Conservation (phyloP, 1,140 invertebrate species). For the Pseudomyrmex flavicornis region DNA sequence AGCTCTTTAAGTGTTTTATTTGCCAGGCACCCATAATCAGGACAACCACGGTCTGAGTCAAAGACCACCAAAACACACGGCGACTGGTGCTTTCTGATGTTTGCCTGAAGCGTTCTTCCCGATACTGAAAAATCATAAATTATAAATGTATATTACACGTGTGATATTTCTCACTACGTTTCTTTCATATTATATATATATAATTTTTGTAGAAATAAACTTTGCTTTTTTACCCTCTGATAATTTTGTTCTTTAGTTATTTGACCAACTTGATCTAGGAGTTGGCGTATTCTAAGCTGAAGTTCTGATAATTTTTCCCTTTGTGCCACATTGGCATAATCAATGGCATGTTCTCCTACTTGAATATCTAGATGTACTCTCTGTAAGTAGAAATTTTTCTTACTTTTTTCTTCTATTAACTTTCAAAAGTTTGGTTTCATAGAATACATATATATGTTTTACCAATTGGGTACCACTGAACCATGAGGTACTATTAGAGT, state of each 20-base stretch:
- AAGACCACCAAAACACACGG: constrained; percentile 98
- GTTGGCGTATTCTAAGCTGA: constrained; percentile 97
- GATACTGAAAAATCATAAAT: constrained; percentile 90
- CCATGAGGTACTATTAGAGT: constrained; percentile 99
- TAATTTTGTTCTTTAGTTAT: constrained; percentile 99
- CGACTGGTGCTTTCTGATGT: constrained; percentile 99
- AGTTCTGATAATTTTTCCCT: constrained; percentile 99
- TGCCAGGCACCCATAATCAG: constrained; percentile 98
- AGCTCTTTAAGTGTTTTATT: constrained; percentile 99
- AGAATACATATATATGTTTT: constrained; percentile 76
- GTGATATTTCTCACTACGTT: neutral
- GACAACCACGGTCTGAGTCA: constrained; percentile 96
- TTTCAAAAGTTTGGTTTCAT: too few relatives aligned
- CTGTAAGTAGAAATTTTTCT: constrained; percentile 79
- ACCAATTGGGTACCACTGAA: constrained; percentile 97
- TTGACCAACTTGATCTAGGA: constrained; percentile 99
- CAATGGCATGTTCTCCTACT: constrained; percentile 99
- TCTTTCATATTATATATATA: constrained; percentile 22
- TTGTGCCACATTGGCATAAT: constrained; percentile 98
- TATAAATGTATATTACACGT: neutral
- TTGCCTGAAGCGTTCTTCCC: constrained; percentile 98
- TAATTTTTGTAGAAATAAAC: neutral
- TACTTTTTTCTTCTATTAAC: neutral
- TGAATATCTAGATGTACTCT: constrained; percentile 99
- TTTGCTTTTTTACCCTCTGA: constrained; percentile 91